These are phyloP conservation scores for Alouatta palliata DNA, from an alignment of 2,113 vertebrate species.

Conservation along the genomic window DNA sequence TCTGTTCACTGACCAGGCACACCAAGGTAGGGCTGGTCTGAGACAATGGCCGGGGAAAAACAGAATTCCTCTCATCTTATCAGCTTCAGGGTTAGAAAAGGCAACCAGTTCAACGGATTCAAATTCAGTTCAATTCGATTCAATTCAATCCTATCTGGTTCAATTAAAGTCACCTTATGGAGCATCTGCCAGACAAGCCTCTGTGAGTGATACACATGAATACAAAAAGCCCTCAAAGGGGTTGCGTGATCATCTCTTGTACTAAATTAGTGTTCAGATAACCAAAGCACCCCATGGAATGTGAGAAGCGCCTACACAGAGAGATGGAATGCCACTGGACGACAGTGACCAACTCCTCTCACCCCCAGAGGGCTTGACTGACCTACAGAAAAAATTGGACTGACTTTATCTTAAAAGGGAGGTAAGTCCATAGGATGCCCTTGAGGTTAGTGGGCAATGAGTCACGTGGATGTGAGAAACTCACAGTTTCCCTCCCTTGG, in stretches of 20 bases:
- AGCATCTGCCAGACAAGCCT: neutral
- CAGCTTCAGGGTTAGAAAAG: neutral
- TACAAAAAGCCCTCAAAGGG: neutral
- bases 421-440: neutral
- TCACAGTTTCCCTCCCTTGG: neutral
- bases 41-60: neutral
- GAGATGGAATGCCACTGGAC: neutral
- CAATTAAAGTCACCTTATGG: neutral
- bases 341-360: neutral
- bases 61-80: neutral
- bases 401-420: neutral
- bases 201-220: neutral
- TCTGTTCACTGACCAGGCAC: neutral
- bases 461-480: neutral
- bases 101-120: neutral
- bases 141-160: neutral
- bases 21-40: neutral
- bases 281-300: neutral
- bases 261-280: neutral
- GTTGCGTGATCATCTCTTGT: neutral
- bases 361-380: neutral
- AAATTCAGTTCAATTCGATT: neutral
- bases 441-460: neutral
- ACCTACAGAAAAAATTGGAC: neutral
- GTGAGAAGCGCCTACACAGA: neutral